Base-by-base conservation (phyloP, 2,797 vertebrate genomes). In the Dicrostonyx torquatus region DNA sequence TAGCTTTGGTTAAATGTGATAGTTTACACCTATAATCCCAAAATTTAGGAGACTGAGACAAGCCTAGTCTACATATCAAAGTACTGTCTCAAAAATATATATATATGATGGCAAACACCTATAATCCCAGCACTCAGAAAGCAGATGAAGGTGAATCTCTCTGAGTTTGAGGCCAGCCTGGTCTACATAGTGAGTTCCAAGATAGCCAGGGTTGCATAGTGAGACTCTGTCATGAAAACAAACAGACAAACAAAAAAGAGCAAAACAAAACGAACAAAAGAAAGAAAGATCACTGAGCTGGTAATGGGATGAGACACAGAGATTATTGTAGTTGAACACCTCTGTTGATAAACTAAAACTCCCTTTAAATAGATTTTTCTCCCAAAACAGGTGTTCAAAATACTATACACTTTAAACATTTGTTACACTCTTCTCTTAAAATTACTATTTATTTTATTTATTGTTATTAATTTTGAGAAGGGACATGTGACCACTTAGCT, bases 351-450 rank as follows among this genome's bases (percentile, higher is more conserved):
- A 53, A 86, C 6, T 79, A 89, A 92, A 90, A 92, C 76, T 5
- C 17, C 64, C 20, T 87, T 62, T 60, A 88, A 90, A 82, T 58
- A 29, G n/a, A 80, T 24, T 77, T 37, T 31, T 48, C 17, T 11
- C 5, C 5, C 7, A 45, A 91, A 82, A 96, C 87, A 37, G 10
- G 34, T 89, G 40, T 60, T 86, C 31, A 40, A 87, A 94, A 86
- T 89, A 55, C 14, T 62, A 40, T 37, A 31, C 13, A 86, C 7
- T 86, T 37, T 94, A 93, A 93, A 93, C 73, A 83, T 89, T 37
- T 70, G 48, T 40, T 18, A 92, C 88, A 82, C 73, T 91, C 43
- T 50, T 45, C 34, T 37, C 43, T 92, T 76, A 90, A 93, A 93
- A 88, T 34, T 89, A 75, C 70, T 87, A 73, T 48, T 75, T 75